Percentiles rank a stretch among this genome's conserved stretches.
These are phyloP conservation scores for Cyclophora punctaria DNA, from an alignment of 2,888 invertebrate genomes.

Conservation along the genomic window DNA sequence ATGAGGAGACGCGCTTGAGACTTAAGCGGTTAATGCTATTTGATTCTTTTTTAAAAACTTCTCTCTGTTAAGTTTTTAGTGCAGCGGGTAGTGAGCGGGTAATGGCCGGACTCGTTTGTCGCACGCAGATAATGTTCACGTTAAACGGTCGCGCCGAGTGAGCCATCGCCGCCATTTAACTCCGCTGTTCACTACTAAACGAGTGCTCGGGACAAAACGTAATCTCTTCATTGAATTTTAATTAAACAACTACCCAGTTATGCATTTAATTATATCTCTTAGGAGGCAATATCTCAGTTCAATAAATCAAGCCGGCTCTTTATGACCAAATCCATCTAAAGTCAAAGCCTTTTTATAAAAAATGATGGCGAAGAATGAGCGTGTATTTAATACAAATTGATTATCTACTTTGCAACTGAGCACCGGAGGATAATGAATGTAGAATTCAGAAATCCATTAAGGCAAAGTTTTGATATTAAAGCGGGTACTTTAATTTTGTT, in stretches of 20 bases:
- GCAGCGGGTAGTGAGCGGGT: conserved; percentile 36
- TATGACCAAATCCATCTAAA: too few relatives aligned
- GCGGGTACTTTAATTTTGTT: conserved; percentile 67
- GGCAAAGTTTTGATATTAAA: conserved; percentile 63
- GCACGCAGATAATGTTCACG: conserved; percentile 38
- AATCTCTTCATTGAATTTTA: conserved; percentile 13
- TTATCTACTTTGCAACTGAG: conserved; percentile 22
- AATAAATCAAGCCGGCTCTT: background rate
- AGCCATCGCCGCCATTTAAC: conserved; percentile 35
- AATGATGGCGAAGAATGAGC: conserved; percentile 11
- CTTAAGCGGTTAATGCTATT: conserved; percentile 50
- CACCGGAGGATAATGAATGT: conserved; percentile 46
- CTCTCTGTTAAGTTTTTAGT: conserved; percentile 30
- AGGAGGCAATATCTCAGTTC: conserved; percentile 3
- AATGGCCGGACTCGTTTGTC: conserved; percentile 42
- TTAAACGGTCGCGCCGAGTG: conserved; percentile 39
- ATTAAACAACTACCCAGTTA: conserved; percentile 4
- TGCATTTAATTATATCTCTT: conserved; percentile 3
- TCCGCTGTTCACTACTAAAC: conserved; percentile 27
- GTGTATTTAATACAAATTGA: conserved; percentile 23
- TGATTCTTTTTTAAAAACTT: conserved; percentile 40
- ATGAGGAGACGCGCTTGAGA: conserved; percentile 46
- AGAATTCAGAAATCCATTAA: conserved; percentile 68
- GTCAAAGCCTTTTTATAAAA: conserved; percentile 8
- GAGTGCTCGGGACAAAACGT: conserved; percentile 15